phyloP scores from a whole-genome alignment of 2,113 vertebrate species.

The Podarcis cretensis region DNA sequence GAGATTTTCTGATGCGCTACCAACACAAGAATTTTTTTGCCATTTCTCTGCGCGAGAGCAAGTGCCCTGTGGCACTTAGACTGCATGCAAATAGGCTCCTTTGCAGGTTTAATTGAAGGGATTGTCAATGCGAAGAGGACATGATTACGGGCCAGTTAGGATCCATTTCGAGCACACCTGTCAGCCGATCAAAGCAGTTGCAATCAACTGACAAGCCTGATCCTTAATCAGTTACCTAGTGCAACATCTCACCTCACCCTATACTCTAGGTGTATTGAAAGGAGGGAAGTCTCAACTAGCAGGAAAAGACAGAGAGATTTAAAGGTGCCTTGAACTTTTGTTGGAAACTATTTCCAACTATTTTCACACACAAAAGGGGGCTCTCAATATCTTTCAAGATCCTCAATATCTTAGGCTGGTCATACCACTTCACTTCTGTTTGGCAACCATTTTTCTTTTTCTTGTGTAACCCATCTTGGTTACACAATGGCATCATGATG shows the following conservation, averaged over 20 bases:
- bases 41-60: not conserved
- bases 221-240: not conserved
- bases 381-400: too few species aligned
- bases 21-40: not conserved
- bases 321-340: not conserved
- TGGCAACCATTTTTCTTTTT: too few species aligned
- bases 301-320: not conserved
- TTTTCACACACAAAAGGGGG: not conserved
- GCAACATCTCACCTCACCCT: too few species aligned
- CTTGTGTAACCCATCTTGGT: too few species aligned
- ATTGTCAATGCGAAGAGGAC: not conserved
- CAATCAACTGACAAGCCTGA: not conserved
- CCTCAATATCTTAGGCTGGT: too few species aligned
- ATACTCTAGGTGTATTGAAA: not conserved
- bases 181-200: not conserved
- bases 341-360: not conserved
- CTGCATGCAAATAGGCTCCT: not conserved
- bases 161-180: not conserved
- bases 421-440: too few species aligned
- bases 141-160: not conserved
- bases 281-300: too few species aligned
- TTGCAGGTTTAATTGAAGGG: not conserved
- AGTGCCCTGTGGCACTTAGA: not conserved
- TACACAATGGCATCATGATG: too few species aligned
- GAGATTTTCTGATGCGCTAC: not conserved